phyloP scores from a whole-genome alignment of 1,140 invertebrate species.

The Megalonaias nervosa region DNA sequence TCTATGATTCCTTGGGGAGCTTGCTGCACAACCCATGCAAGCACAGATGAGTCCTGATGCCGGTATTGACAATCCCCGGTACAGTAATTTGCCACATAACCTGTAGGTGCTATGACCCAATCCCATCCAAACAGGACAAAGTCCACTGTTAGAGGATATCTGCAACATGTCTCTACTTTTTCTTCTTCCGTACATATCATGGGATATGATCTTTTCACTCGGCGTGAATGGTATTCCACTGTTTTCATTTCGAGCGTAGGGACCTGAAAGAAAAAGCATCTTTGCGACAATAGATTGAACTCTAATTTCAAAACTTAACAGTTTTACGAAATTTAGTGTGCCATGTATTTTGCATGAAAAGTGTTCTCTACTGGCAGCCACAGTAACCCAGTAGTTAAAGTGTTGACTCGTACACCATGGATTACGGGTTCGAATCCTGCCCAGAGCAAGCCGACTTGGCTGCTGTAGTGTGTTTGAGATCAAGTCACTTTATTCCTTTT shows the following conservation, averaged over 20 bases:
- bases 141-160: constrained; percentile 91
- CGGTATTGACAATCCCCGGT: constrained; percentile 53
- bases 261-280: constrained; percentile 41
- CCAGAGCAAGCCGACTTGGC: not conserved
- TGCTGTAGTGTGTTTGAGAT: not conserved
- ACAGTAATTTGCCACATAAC: constrained; percentile 58
- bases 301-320: not conserved
- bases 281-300: not conserved
- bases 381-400: not conserved
- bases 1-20: constrained; percentile 79
- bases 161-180: constrained; percentile 80
- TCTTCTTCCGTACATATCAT: constrained; percentile 45
- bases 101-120: constrained; percentile 89
- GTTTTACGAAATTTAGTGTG: not conserved
- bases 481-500: no score
- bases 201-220: constrained; percentile 70
- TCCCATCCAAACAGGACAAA: constrained; percentile 94
- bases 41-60: constrained; percentile 80
- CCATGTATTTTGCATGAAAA: not conserved
- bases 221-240: constrained; percentile 75
- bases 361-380: not conserved
- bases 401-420: not conserved
- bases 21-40: constrained; percentile 88
- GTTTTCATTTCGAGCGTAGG: constrained; percentile 90
- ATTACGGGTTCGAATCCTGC: not conserved